A percentile compares a stretch with the other conserved stretches of the same genome.
phyloP scores from a whole-genome alignment of 2,797 vertebrate species.

The Natrix natrix region DNA sequence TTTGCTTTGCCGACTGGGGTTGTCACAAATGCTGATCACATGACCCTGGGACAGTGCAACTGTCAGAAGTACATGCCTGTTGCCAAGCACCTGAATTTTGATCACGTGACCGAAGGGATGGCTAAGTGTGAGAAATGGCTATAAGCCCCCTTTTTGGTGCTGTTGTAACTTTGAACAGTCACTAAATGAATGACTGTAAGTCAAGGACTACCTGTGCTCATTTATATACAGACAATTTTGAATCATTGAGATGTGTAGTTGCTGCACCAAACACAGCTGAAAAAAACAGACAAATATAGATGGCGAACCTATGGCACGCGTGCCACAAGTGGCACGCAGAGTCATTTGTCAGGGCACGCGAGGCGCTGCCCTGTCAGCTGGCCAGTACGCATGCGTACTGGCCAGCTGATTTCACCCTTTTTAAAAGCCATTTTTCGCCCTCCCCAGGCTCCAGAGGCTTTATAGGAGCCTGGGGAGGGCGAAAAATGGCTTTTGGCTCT shows the following conservation, averaged over 20 bases:
- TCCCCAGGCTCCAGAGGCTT: no score
- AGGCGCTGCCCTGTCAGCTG: no score
- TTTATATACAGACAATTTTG: not conserved
- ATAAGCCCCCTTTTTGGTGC: not conserved
- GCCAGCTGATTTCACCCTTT: no score
- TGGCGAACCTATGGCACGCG: no score
- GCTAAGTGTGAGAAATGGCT: not conserved
- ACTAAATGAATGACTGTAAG: not conserved
- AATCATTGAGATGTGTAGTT: not conserved
- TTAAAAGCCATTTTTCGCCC: no score
- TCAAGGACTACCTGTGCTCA: not conserved
- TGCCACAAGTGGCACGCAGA: no score
- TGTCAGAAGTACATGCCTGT: not conserved
- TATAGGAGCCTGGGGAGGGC: no score
- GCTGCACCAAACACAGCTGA: not conserved
- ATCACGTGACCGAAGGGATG: not conserved
- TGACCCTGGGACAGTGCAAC: not conserved
- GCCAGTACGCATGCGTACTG: no score
- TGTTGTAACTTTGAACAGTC: not conserved
- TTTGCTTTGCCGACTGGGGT: not conserved
- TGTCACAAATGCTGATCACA: not conserved
- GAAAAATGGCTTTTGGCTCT: no score
- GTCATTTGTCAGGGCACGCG: no score
- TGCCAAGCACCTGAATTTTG: not conserved
- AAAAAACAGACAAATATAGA: not conserved